Evolutionary conservation across 2,113 vertebrate genomes (phyloP).

Genomic region (Bujurquina vittata): DNA sequence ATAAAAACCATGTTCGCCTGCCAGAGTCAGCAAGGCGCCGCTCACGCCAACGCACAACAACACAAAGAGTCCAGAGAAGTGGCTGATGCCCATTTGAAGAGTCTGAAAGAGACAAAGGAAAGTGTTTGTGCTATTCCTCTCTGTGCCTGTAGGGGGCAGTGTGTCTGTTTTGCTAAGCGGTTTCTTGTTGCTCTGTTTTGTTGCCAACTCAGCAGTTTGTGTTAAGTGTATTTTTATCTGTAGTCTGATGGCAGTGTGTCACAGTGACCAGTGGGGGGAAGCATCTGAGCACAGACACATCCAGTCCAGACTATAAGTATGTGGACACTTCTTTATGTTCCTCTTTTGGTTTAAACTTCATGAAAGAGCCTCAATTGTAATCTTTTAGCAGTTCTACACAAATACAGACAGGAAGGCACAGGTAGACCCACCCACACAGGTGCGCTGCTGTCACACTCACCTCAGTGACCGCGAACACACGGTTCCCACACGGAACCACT

Average conservation of each 20-base stretch:
- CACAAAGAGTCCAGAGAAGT: conserved; percentile 91
- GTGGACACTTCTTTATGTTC: not conserved
- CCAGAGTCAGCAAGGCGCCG: conserved; percentile 86
- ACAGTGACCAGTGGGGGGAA: conserved; percentile 9
- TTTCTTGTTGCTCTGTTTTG: not conserved
- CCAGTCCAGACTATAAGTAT: not conserved
- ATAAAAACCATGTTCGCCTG: conserved; percentile 88
- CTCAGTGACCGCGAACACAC: conserved; percentile 90
- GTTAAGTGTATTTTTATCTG: not conserved
- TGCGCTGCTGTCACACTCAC: conserved; percentile 63
- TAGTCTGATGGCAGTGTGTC: not conserved
- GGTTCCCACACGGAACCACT: conserved; percentile 92
- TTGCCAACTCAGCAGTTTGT: not conserved
- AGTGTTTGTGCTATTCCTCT: not conserved
- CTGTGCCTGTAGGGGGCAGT: not conserved
- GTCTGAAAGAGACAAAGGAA: conserved; percentile 78
- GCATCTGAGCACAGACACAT: conserved; percentile 10
- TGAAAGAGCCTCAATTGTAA: not conserved
- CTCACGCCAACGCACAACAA: conserved; percentile 88
- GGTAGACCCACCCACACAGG: not conserved
- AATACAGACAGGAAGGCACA: not conserved
- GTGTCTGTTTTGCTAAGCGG: not conserved
- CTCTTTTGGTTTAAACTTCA: not conserved
- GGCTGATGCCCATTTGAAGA: conserved; percentile 92
- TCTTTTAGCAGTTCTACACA: not conserved